phyloP scores from a whole-genome alignment of 2,797 vertebrate genomes.

The Catamblyrhynchus diadema region DNA sequence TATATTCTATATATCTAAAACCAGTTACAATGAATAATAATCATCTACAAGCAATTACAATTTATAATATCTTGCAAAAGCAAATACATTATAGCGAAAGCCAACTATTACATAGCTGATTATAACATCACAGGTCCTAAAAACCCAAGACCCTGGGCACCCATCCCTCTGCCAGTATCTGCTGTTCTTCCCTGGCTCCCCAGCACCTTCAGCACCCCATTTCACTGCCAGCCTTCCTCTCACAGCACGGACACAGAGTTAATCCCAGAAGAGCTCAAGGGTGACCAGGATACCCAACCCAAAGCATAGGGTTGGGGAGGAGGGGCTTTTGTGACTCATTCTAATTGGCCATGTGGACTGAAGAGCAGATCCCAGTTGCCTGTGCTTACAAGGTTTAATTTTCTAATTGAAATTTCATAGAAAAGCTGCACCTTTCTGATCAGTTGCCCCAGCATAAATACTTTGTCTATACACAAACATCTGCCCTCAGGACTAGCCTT shows the following conservation, averaged over 20 bases:
- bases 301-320: neutral
- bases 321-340: neutral
- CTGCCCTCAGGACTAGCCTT: constrained; percentile 76
- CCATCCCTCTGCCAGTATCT: neutral
- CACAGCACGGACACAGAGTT: neutral
- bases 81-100: neutral
- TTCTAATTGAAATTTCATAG: constrained; percentile 68
- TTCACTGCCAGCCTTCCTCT: neutral
- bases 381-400: constrained; percentile 39
- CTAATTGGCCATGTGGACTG: constrained; percentile 29
- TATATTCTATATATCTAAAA: neutral
- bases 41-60: neutral
- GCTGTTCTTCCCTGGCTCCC: neutral
- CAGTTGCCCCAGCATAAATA: constrained; percentile 51
- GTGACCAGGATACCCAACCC: neutral
- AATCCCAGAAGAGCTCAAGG: neutral
- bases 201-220: neutral
- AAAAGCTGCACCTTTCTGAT: constrained; percentile 52
- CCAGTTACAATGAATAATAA: neutral
- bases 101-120: neutral
- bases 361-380: constrained; percentile 46
- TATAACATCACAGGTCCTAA: neutral
- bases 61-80: neutral
- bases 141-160: neutral
- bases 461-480: constrained; percentile 72